Percentiles rank a stretch among this genome's conserved stretches.
Evolutionary conservation across 2,797 vertebrate genomes (phyloP).

Genomic region (Vireo griseus): DNA sequence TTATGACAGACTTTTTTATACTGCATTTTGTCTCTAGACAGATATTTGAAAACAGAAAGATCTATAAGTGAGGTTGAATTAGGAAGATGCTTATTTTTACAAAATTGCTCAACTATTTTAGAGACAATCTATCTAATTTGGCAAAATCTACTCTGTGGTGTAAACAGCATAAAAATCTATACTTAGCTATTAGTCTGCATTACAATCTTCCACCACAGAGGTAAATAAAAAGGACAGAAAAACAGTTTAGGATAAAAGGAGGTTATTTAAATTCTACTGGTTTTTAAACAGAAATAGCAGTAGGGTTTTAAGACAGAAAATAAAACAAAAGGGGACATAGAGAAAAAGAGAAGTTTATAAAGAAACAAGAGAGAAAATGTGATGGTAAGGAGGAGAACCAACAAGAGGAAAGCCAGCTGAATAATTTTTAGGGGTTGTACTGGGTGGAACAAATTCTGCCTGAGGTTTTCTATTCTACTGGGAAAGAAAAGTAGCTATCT

Average conservation of each 20-base stretch:
- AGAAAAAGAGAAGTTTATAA: not conserved
- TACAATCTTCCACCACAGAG: not conserved
- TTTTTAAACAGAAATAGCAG: not conserved
- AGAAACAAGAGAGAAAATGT: not conserved
- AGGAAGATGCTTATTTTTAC: not conserved
- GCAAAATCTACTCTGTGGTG: not conserved
- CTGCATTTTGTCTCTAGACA: not conserved
- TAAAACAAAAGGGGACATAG: not conserved
- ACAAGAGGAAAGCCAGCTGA: not conserved
- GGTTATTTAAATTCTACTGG: accelerated
- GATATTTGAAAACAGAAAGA: not conserved
- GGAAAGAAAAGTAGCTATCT: not conserved
- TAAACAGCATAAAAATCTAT: not conserved
- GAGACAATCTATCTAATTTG: not conserved
- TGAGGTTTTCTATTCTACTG: not conserved
- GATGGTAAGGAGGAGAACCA: not conserved
- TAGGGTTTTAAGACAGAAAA: not conserved
- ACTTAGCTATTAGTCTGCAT: not conserved
- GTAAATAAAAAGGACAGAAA: not conserved
- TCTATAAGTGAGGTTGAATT: not conserved
- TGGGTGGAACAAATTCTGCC: not conserved
- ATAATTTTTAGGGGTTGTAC: not conserved
- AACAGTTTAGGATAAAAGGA: not conserved
- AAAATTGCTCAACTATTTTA: not conserved
- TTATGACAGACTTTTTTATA: not conserved